These are phyloP conservation scores for Spilarctia lutea DNA, from an alignment of 2,888 invertebrate genomes.

Conservation along the genomic window DNA sequence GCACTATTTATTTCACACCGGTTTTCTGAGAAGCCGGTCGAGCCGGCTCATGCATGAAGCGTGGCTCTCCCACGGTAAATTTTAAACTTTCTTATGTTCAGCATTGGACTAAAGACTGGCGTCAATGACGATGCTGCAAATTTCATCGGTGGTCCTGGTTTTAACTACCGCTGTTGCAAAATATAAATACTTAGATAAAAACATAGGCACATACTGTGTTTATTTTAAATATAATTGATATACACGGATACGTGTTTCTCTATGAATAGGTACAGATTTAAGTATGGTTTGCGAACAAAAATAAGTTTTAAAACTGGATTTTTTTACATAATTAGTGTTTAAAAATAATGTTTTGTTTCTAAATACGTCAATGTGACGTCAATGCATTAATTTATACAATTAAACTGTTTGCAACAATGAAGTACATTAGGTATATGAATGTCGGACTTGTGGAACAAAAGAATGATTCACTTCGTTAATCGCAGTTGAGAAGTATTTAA, in stretches of 20 bases:
- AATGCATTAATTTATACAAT: constrained; percentile 17
- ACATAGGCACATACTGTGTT: neutral
- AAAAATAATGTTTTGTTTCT: constrained; percentile 1
- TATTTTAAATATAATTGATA: neutral
- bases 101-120: too few species aligned
- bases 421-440: neutral
- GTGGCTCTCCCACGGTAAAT: too few species aligned
- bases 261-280: neutral
- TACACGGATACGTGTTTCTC: neutral
- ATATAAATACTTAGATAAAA: neutral
- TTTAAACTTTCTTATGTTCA: too few species aligned
- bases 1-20: too few species aligned
- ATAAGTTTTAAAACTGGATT: neutral
- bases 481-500: neutral
- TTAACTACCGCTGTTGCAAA: neutral
- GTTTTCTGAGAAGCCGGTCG: too few species aligned
- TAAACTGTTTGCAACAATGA: constrained; percentile 4
- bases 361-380: constrained; percentile 25
- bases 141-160: too few species aligned
- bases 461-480: neutral
- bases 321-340: neutral
- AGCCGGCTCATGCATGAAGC: too few species aligned
- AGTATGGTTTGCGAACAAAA: neutral
- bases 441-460: constrained; percentile 4
- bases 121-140: too few species aligned